These are phyloP conservation scores for Mactromeris polynyma DNA, from an alignment of 2,888 invertebrate genomes.

Conservation along the genomic window DNA sequence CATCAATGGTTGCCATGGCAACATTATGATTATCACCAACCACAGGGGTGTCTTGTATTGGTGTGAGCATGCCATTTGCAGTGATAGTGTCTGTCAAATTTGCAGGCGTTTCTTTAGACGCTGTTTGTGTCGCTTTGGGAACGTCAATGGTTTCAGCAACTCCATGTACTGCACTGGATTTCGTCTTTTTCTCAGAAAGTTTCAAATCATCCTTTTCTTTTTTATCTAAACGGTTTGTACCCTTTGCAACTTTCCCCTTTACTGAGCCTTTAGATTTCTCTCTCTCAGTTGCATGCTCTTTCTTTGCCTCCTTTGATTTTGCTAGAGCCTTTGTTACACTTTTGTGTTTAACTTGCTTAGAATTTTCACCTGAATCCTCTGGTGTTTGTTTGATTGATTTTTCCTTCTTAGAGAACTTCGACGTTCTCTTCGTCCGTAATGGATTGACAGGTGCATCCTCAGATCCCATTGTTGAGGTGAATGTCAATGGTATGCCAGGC, in stretches of 20 bases:
- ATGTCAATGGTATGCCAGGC: neutral
- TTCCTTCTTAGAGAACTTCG: neutral
- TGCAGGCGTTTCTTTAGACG: too few species aligned
- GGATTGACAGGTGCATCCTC: neutral
- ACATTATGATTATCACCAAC: neutral
- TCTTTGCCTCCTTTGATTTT: too few species aligned
- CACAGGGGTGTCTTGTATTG: neutral
- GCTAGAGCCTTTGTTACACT: neutral
- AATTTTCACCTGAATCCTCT: neutral
- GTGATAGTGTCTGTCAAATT: neutral
- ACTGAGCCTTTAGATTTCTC: neutral
- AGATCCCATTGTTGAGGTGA: neutral
- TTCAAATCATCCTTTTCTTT: neutral
- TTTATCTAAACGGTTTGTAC: neutral
- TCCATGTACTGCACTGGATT: neutral
- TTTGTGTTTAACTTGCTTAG: neutral
- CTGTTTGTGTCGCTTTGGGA: slow-evolving; percentile 7
- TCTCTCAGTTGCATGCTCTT: neutral
- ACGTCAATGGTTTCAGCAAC: neutral
- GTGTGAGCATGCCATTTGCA: neutral
- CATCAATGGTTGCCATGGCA: slow-evolving; percentile 20
- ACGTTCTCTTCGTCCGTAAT: neutral
- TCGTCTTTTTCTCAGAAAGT: neutral
- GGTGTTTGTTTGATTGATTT: neutral
- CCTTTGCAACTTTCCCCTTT: neutral